A percentile compares a stretch with the other conserved stretches of the same genome.
These are phyloP conservation scores for Lutraria lutraria DNA, from an alignment of 2,888 invertebrate species.

Conservation along the genomic window DNA sequence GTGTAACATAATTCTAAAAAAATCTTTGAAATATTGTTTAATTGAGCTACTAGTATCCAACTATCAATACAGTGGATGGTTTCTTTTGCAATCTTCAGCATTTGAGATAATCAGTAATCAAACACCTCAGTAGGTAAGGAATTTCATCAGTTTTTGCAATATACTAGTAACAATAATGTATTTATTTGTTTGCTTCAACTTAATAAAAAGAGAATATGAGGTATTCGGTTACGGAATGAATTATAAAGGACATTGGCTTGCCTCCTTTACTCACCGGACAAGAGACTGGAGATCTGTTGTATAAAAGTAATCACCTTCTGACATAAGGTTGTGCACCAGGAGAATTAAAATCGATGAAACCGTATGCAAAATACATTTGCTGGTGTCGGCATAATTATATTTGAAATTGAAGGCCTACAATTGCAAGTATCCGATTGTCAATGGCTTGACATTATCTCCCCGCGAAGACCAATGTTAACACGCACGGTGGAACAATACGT, in stretches of 20 bases:
- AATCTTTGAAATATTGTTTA: too few species aligned
- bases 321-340: neutral
- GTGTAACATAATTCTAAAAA: too few species aligned
- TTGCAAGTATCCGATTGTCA: slow-evolving; percentile 15
- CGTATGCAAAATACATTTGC: slow-evolving; percentile 10
- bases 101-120: too few species aligned
- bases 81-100: too few species aligned
- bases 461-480: neutral
- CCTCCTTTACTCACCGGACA: neutral
- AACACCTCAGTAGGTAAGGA: too few species aligned
- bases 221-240: neutral
- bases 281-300: neutral
- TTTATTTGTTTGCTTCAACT: too few species aligned
- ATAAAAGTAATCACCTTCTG: neutral
- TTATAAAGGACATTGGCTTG: neutral
- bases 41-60: too few species aligned
- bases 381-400: neutral
- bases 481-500: neutral
- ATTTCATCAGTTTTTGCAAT: too few species aligned
- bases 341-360: neutral
- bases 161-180: too few species aligned
- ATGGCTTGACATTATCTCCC: neutral
- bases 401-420: slow-evolving; percentile 4
- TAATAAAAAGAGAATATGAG: too few species aligned
- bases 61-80: too few species aligned